A percentile compares a stretch with the other conserved stretches of the same genome.
Evolutionary conservation across 2,888 invertebrate species (phyloP).

Genomic region (Geotrupes spiniger): DNA sequence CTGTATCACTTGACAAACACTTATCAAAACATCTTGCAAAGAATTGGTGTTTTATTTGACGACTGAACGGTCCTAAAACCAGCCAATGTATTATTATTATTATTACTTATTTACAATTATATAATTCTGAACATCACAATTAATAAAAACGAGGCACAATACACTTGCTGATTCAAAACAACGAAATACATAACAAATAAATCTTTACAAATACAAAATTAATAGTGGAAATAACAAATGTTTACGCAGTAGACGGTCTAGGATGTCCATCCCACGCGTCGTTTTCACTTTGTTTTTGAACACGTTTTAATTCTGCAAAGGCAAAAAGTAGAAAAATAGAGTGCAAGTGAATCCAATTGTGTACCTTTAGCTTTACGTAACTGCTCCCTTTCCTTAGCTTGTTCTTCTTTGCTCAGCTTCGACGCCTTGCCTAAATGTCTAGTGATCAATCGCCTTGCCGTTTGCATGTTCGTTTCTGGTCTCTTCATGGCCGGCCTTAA

Average conservation of each 20-base stretch:
- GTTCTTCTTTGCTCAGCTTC: conserved; percentile 42
- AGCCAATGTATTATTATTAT: too few species aligned
- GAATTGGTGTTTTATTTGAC: too few species aligned
- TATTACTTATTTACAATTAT: too few species aligned
- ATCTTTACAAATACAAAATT: too few species aligned
- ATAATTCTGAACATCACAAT: too few species aligned
- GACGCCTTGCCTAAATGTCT: conserved; percentile 45
- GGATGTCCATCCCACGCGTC: conserved; percentile 49
- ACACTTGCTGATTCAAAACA: too few species aligned
- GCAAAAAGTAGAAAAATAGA: conserved; percentile 1
- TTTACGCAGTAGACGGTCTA: conserved; percentile 33
- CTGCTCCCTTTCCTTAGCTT: conserved; percentile 41
- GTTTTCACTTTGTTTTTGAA: conserved; percentile 43
- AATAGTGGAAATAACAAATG: too few species aligned
- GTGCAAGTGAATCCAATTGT: neutral
- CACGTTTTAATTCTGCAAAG: conserved; percentile 37
- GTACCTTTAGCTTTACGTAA: conserved; percentile 45
- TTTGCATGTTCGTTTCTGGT: conserved; percentile 46
- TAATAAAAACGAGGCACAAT: too few species aligned
- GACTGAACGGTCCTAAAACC: too few species aligned
- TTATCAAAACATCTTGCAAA: too few species aligned
- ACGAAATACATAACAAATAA: too few species aligned
- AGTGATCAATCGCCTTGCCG: conserved; percentile 46
- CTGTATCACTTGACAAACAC: too few species aligned
- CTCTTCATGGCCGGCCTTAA: conserved; percentile 48